Base-by-base conservation (phyloP, 2,888 invertebrate genomes). In the Drosophila emarginata region DNA sequence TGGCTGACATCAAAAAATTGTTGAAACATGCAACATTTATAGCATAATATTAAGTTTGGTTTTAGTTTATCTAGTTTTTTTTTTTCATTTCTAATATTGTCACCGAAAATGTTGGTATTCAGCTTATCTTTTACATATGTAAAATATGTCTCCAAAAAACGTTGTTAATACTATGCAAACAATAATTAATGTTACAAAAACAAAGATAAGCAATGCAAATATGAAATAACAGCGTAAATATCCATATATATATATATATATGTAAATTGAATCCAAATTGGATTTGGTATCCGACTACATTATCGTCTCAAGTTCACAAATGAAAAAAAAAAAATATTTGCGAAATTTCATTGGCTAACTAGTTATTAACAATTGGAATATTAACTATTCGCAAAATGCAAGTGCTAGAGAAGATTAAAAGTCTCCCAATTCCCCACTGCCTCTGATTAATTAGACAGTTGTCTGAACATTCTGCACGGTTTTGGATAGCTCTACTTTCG, bases 401-500 rank as follows among this genome's bases (percentile, higher is more conserved):
- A 11, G 2, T 9, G 15, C 14, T 21, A 36, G 11, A 14, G 18
- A 15, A 61, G 23, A 5, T n/a, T 14, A 26, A 23, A 23, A 36
- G n/a, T 52, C 2, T 50, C 50, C 52, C 52, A 21, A 56, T 45
- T 21, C 71, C 9, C n/a, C 59, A 54, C 23, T 1, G 32, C 64
- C 56, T 23, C 14, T 50, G 40, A 45, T 45, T 2, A 14, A 21
- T 21, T 45, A 45, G 45, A 96, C 93, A n/a, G 96, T 96, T 67
- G 94, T 93, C 92, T 97, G 96, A 66, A 97, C 95, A 91, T 97
- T 97, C 91, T 97, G 96, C 60, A 97, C 96, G 61, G 96, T 95
- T 91, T 96, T 97, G 68, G 96, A 96, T 93, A 96, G 95, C 91
- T 98, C 98, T 71, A 98, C 96, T 93, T 97, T 97, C 51, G 96